Conservation (phyloP, 2,797 vertebrate genomes). For the Pangasius macronema region DNA sequence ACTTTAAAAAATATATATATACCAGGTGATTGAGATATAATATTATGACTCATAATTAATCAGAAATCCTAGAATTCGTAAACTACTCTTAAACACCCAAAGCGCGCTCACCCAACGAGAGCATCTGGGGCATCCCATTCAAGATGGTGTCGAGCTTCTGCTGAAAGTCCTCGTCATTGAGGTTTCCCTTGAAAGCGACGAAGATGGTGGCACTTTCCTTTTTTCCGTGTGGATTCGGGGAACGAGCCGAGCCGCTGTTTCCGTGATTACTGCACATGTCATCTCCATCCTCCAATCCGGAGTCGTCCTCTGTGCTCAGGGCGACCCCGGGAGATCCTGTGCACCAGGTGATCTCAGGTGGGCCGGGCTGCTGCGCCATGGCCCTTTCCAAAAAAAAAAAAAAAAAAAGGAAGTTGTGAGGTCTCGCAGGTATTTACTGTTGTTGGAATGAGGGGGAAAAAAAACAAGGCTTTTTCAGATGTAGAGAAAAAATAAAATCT, state of each 20-base stretch:
- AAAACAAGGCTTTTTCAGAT: not conserved
- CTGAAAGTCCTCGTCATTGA: constrained; percentile 89
- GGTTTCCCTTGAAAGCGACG: constrained; percentile 91
- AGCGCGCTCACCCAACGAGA: constrained; percentile 85
- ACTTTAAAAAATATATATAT: no score
- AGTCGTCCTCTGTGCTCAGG: constrained; percentile 84
- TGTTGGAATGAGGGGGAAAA: not conserved
- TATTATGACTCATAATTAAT: not conserved
- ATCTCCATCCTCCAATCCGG: constrained; percentile 85
- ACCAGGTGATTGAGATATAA: no score
- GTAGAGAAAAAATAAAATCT: not conserved
- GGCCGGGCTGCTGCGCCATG: constrained; percentile 68
- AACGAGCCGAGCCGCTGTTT: constrained; percentile 52
- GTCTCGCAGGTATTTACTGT: constrained; percentile 52
- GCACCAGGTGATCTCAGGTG: constrained; percentile 71
- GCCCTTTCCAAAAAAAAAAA: constrained; percentile 61
- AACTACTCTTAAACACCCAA: not conserved
- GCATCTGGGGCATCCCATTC: constrained; percentile 84
- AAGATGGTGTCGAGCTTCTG: constrained; percentile 86
- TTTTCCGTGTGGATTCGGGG: constrained; percentile 56
- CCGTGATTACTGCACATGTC: constrained; percentile 63
- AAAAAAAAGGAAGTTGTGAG: constrained; percentile 42
- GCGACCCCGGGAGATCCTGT: constrained; percentile 73
- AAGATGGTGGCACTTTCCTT: constrained; percentile 85
- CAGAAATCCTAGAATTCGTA: not conserved